phyloP scores from a whole-genome alignment of 2,888 invertebrate species.

The Capitulum mitella region DNA sequence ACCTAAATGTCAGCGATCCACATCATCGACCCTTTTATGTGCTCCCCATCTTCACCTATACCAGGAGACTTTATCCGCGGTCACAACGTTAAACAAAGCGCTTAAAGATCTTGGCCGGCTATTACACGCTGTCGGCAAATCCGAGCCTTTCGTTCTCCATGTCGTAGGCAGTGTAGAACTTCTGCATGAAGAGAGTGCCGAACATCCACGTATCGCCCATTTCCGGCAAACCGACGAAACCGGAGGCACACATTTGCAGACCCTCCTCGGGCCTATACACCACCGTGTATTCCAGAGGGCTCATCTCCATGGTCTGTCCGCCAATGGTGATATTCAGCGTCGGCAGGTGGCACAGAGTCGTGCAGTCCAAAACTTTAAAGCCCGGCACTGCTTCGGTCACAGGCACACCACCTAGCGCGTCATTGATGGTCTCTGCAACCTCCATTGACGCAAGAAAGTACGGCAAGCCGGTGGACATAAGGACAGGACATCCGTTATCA shows the following conservation, averaged over 20 bases:
- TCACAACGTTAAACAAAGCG: too few relatives aligned
- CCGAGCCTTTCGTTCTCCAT: background rate
- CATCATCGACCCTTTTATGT: too few relatives aligned
- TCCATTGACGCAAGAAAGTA: background rate
- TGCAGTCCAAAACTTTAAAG: background rate
- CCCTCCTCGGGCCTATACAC: background rate
- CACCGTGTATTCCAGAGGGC: background rate
- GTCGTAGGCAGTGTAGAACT: background rate
- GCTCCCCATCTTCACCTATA: too few relatives aligned
- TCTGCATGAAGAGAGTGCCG: background rate
- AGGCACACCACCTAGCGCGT: background rate
- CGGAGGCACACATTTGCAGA: background rate
- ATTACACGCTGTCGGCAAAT: background rate
- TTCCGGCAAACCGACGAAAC: background rate
- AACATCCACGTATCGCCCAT: background rate
- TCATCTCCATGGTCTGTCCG: background rate
- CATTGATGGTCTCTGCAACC: background rate
- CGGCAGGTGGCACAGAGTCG: background rate
- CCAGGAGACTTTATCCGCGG: too few relatives aligned
- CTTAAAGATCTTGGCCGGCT: too few relatives aligned
- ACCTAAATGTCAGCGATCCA: too few relatives aligned
- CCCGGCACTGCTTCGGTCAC: background rate
- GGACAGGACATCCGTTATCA: background rate
- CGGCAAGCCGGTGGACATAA: background rate
- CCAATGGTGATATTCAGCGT: background rate